A percentile compares a stretch with the other conserved stretches of the same genome.
Conservation (phyloP, 2,797 vertebrate genomes). For the Gorsachius magnificus region DNA sequence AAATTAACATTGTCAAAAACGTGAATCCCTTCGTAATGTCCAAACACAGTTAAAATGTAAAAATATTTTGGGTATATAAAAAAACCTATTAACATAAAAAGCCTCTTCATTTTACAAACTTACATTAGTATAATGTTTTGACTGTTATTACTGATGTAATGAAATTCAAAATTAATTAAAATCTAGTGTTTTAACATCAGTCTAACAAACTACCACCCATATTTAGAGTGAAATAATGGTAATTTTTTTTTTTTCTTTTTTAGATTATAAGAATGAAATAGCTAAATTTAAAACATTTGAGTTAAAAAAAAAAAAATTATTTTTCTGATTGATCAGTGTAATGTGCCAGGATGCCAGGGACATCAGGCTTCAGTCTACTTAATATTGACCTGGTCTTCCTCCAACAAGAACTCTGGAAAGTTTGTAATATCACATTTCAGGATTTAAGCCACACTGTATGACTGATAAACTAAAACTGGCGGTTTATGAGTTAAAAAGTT, state of each 20-base stretch:
- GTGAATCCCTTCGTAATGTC: not conserved
- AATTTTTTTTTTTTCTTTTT: not conserved
- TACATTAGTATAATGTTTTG: not conserved
- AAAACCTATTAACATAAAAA: not conserved
- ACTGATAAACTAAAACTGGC: not conserved
- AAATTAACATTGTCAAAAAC: not conserved
- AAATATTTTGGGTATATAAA: not conserved
- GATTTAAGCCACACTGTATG: not conserved
- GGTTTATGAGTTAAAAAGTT: not conserved
- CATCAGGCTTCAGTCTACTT: not conserved
- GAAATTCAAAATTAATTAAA: not conserved
- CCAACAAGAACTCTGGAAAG: not conserved
- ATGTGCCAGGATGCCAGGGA: not conserved
- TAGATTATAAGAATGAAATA: not conserved
- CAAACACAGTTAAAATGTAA: not conserved
- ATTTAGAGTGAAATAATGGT: not conserved
- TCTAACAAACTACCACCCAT: not conserved
- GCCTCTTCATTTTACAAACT: not conserved
- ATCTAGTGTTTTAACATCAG: not conserved
- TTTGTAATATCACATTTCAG: not conserved
- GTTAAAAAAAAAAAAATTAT: not conserved
- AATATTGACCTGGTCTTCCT: not conserved
- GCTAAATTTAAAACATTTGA: not conserved
- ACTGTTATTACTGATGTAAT: not conserved
- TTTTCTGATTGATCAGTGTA: not conserved